Evolutionary conservation across 2,888 invertebrate species (phyloP), one percentile per base, ranked within the genome.

Genomic region (Tenthredo distinguenda): DNA sequence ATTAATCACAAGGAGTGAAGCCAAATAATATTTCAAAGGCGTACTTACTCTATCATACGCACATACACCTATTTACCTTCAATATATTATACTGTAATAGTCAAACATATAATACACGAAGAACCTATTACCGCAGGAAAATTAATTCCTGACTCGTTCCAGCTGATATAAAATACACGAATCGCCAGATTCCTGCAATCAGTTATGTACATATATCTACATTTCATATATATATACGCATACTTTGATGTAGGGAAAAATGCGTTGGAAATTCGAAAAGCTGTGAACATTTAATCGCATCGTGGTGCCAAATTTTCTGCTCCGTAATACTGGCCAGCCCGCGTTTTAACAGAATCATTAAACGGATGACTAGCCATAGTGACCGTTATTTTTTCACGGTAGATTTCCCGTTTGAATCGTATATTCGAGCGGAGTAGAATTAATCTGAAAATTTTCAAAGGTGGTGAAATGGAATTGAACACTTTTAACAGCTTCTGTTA

Each of bases 1-100:
- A 77, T 77, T 50, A 77, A 77, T 77, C 47, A 77, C 47, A 31
- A 47, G 77, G 34, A 34, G 50, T 34, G 77, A 77, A 77, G 50
- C 77, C 34, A 55, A 77, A 77, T 77, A 55, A 77, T 77, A 50
- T 77, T 50, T 55, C 50, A 55, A 26, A 68, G 34, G 34, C 34
- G 34, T 15, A 68, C 68, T 34, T 1, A 3, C 10, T 34, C 68
- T 2, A 4, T 6, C 15, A 18, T 34, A 31, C 15, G 1, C 15
- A 65, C 65, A 31, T 15, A 31, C 34, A 65, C 9, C n/a, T 62
- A 9, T 26, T 21, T 68, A 68, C 15, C 26, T 26, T 26, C 10
- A 10, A 62, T 26, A 18, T n/a, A 21, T 21, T 62, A 62, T 21
- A 9, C 26, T 62, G 26, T 26, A n/a, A 50, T 50, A 50, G 2